Percentiles rank a stretch among this genome's conserved stretches.
phyloP scores from a whole-genome alignment of 2,888 invertebrate genomes.

The Macrostomum cliftonense region DNA sequence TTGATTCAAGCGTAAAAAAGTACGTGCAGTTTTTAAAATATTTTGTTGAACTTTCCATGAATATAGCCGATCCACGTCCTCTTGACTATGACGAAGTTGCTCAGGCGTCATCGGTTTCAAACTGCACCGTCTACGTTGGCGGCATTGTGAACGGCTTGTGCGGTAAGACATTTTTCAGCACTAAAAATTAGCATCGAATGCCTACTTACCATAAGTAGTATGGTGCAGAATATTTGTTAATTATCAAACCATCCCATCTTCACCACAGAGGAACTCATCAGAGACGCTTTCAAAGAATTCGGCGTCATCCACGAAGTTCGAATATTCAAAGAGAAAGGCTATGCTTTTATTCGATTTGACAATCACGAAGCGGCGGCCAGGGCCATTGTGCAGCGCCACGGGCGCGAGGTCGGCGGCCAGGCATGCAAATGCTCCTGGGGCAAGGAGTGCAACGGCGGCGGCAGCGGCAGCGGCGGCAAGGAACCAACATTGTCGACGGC shows the following conservation, averaged over 20 bases:
- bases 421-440: constrained; percentile 98
- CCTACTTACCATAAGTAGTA: too few species aligned
- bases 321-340: constrained; percentile 96
- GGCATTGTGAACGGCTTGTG: constrained; percentile 72
- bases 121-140: constrained; percentile 94
- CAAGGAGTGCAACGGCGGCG: constrained; percentile 76
- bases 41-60: too few species aligned
- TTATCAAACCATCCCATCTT: too few species aligned
- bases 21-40: too few species aligned
- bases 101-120: constrained; percentile 89
- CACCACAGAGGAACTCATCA: constrained; percentile 69
- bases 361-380: constrained; percentile 90
- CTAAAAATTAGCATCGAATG: too few species aligned
- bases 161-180: constrained; percentile 18
- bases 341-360: constrained; percentile 84
- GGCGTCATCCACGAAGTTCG: constrained; percentile 89
- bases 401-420: constrained; percentile 82
- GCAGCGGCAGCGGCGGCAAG: constrained; percentile 16
- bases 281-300: constrained; percentile 77
- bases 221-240: too few species aligned
- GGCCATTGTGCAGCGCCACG: constrained; percentile 86
- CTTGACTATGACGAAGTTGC: constrained; percentile 90
- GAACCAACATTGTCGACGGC: too few species aligned
- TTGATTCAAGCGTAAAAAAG: too few species aligned
- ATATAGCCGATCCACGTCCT: constrained; percentile 17